Percentiles rank a stretch among this genome's conserved stretches.
phyloP scores from a whole-genome alignment of 2,113 vertebrate genomes.

The Cisticola juncidis region DNA sequence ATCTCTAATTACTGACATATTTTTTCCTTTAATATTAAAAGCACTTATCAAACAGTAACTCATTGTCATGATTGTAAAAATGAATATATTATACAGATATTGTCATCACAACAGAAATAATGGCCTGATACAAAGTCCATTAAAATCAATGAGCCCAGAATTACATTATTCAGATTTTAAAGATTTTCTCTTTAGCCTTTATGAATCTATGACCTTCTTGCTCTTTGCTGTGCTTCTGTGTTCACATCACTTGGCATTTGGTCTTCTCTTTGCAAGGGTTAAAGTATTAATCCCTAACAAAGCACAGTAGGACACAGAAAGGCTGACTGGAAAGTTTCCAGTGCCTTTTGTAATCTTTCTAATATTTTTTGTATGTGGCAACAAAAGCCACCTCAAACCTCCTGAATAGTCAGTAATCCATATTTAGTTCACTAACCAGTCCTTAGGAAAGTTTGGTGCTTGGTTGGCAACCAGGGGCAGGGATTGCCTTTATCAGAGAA shows the following conservation, averaged over 20 bases:
- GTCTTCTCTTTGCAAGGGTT: neutral
- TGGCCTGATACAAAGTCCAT: neutral
- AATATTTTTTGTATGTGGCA: neutral
- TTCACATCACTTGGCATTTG: neutral
- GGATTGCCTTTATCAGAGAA: neutral
- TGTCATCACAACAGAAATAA: slow-evolving; percentile 16
- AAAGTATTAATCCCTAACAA: neutral
- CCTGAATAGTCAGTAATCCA: neutral
- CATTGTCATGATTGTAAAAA: slow-evolving; percentile 10
- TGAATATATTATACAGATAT: neutral
- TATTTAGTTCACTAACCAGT: neutral
- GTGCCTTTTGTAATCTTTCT: neutral
- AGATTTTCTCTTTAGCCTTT: neutral
- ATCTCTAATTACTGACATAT: slow-evolving; percentile 25
- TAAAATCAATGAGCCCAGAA: slow-evolving; percentile 6
- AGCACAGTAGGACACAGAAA: neutral
- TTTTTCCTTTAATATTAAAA: slow-evolving; percentile 35
- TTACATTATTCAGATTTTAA: neutral
- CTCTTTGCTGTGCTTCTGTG: neutral
- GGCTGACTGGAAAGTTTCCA: neutral
- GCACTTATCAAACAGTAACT: slow-evolving; percentile 31
- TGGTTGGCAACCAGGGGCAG: neutral
- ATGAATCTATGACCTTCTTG: neutral
- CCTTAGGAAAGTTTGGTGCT: neutral
- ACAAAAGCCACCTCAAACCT: neutral